Base-by-base conservation (phyloP, 2,888 invertebrate species). In the Argyresthia goedartella region DNA sequence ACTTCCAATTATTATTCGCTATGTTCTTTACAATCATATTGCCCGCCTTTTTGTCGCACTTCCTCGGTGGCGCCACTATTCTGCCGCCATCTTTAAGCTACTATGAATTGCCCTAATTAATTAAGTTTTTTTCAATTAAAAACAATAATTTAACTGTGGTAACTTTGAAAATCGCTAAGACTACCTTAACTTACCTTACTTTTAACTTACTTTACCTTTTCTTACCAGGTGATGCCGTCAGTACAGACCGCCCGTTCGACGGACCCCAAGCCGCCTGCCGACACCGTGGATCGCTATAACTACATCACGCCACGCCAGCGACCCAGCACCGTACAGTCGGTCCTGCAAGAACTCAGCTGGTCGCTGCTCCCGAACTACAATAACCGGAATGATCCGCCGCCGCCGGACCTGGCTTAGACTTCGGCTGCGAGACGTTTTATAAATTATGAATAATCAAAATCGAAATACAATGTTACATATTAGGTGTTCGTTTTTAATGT, bases 261-360 rank as follows among this genome's bases (percentile, higher is more conserved):
- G 41, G 61, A 68, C 54, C 68, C 68, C 4, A 47, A 55, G 35
- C 67, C 68, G 10, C 63, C 66, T 0, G 8, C 43, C 10, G 47
- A 57, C 50, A 53, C 55, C 34, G 43, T 66, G 35, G 61, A 66
- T 56, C 61, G 64, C 14, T 68, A 67, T 59, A 49, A 48, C 13
- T 67, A 68, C 52, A 44, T 42, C 14, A 15, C 16, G 52, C 51
- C 49, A 7, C 13, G 46, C n/a, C 50, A 16, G 10, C 41, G 46
- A 13, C 14, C 33, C 52, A 45, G 42, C 1, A 41, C 50, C 33
- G 33, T 33, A 33, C 7, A 33, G 8, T 10, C 8, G 9, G 15
- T 16, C 10, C 44, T 44, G 44, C 14, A 15, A 1, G 44, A 44
- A 16, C 15, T 44, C 13, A 42, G 42, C 42, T 42, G 13, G 7